Evolutionary conservation across 2,113 vertebrate genomes (phyloP).

Genomic region (Entomyzon cyanotis): DNA sequence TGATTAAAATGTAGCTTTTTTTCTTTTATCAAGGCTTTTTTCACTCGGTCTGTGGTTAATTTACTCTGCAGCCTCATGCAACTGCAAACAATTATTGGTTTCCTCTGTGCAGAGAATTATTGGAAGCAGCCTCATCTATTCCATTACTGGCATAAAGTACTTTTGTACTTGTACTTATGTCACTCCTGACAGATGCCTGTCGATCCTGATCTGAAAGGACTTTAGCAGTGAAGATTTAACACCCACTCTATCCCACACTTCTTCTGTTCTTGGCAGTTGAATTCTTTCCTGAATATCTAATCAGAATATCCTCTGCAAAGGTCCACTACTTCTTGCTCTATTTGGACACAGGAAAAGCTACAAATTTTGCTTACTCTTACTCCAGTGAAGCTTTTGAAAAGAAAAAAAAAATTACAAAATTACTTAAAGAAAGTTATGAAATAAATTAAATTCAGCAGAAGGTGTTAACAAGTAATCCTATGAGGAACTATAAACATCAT

Average conservation of each 20-base stretch:
- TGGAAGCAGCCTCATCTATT: background rate
- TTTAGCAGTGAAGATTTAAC: conserved; percentile 28
- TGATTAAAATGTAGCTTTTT: background rate
- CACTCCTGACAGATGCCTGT: conserved; percentile 49
- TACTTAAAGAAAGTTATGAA: background rate
- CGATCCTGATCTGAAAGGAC: conserved; percentile 52
- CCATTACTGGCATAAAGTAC: background rate
- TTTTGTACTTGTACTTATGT: conserved; percentile 7
- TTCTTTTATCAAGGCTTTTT: background rate
- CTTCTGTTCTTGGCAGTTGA: conserved; percentile 49
- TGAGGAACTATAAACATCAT: background rate
- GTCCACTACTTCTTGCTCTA: background rate
- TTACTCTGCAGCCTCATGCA: background rate
- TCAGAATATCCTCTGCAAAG: conserved; percentile 8
- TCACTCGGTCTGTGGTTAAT: background rate
- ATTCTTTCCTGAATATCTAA: conserved; percentile 35
- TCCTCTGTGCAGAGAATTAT: background rate
- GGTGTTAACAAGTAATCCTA: background rate
- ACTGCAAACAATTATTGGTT: background rate
- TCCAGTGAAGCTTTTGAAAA: background rate
- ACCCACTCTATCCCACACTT: conserved; percentile 64
- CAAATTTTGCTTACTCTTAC: background rate
- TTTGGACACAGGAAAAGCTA: background rate
- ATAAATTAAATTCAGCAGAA: background rate
- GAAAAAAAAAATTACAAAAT: background rate